These are phyloP conservation scores for Pantherophis vulpinus DNA, from an alignment of 2,797 vertebrate species.

Conservation along the genomic window DNA sequence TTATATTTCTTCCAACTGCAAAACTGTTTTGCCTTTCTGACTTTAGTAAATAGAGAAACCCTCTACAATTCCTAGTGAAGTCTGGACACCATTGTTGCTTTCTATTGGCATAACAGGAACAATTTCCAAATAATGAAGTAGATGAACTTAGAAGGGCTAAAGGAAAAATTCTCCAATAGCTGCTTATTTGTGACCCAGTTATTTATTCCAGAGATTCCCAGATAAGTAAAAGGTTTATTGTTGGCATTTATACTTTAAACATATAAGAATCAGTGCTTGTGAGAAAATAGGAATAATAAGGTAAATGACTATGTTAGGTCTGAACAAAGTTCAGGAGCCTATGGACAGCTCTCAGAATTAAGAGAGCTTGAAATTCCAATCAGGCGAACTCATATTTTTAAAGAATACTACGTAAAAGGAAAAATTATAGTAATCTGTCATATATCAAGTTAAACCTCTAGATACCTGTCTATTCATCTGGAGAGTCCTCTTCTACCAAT, in stretches of 20 bases:
- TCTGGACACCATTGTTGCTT: not conserved
- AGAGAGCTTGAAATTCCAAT: not conserved
- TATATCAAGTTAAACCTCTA: not conserved
- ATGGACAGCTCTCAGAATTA: not conserved
- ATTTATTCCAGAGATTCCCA: not conserved
- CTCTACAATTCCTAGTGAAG: not conserved
- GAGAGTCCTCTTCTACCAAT: not conserved
- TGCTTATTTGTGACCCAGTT: not conserved
- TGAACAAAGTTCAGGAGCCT: not conserved
- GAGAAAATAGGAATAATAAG: not conserved
- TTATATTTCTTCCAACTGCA: conserved; percentile 64
- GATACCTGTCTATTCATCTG: not conserved
- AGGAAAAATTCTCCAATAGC: not conserved
- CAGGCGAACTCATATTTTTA: not conserved
- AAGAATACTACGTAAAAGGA: not conserved
- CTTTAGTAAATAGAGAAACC: conserved; percentile 65
- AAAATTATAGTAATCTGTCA: not conserved
- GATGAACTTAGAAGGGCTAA: not conserved
- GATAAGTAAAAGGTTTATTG: not conserved
- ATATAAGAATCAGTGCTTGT: not conserved
- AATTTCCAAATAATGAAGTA: not conserved
- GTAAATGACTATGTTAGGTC: not conserved
- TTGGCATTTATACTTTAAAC: not conserved
- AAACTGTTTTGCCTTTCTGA: conserved; percentile 62
- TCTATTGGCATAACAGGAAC: not conserved